Evolutionary conservation across 2,113 vertebrate species (phyloP).

Genomic region (Takifugu flavidus): DNA sequence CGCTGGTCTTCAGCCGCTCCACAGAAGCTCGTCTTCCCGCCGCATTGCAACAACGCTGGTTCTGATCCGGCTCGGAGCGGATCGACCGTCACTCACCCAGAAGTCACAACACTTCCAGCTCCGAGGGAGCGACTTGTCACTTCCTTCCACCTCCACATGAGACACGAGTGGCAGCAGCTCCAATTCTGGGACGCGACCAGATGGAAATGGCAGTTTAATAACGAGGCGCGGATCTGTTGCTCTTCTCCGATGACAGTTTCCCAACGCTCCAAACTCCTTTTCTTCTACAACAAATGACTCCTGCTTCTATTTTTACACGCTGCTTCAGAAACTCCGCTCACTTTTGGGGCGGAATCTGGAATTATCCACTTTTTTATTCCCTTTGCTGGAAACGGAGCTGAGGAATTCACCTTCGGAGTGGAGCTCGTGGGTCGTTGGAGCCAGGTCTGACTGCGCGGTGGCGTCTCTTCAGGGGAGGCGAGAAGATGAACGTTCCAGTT

Average conservation of each 20-base stretch:
- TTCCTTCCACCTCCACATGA: constrained; percentile 7
- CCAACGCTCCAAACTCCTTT: background rate
- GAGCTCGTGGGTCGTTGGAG: no score
- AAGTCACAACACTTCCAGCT: constrained; percentile 15
- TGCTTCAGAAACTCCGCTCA: background rate
- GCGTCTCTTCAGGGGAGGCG: no score
- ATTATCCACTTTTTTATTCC: no score
- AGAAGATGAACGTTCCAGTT: no score
- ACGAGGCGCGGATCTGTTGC: background rate
- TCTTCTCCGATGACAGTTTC: constrained; percentile 2
- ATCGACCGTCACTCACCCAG: constrained; percentile 15
- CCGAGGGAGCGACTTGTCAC: constrained; percentile 14
- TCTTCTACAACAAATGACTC: background rate
- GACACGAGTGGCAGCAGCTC: constrained; percentile 6
- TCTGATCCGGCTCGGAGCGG: constrained; percentile 34
- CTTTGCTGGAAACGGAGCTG: no score
- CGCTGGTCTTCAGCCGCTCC: no score
- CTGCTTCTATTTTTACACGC: background rate
- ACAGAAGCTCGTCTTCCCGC: background rate
- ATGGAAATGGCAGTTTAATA: constrained; percentile 1
- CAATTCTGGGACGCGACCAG: background rate
- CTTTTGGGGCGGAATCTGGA: no score
- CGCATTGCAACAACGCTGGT: constrained; percentile 6
- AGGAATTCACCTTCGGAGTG: no score
- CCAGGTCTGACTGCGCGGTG: no score